phyloP scores from a whole-genome alignment of 2,888 invertebrate species.

The Rhyacophila evoluta region DNA sequence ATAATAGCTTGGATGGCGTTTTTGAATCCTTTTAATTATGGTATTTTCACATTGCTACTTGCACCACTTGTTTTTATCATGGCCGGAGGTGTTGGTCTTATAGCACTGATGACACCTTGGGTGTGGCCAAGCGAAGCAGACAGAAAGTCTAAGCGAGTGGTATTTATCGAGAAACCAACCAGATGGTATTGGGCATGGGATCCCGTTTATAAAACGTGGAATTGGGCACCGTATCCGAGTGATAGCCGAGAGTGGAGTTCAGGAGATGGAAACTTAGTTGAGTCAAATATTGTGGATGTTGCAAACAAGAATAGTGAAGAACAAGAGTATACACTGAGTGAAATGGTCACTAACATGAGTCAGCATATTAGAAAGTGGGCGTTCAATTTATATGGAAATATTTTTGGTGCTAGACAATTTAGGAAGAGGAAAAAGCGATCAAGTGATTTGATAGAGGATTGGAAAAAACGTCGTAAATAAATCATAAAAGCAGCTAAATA shows the following conservation, averaged over 20 bases:
- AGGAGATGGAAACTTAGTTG: conserved; percentile 50
- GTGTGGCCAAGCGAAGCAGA: conserved; percentile 68
- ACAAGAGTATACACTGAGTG: not conserved
- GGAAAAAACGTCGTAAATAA: conserved; percentile 50
- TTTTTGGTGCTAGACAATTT: not conserved
- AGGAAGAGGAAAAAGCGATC: conserved; percentile 15
- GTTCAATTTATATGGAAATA: conserved; percentile 16
- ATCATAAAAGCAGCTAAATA: too few relatives aligned
- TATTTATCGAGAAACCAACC: conserved; percentile 64
- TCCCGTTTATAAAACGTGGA: conserved; percentile 70
- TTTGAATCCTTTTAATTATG: conserved; percentile 72
- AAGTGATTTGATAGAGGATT: conserved; percentile 35
- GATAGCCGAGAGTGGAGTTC: conserved; percentile 58
- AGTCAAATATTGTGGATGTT: conserved; percentile 38
- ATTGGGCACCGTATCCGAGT: conserved; percentile 62
- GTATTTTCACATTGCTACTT: conserved; percentile 72
- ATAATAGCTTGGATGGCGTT: conserved; percentile 69
- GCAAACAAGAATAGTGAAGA: not conserved
- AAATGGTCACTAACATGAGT: not conserved
- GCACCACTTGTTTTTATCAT: conserved; percentile 75
- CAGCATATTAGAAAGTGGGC: conserved; percentile 31
- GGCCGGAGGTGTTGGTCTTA: conserved; percentile 72
- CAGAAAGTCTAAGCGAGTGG: conserved; percentile 63
- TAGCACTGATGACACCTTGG: conserved; percentile 75
- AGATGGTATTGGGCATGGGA: conserved; percentile 75